These are phyloP conservation scores for Orchesella cincta DNA, from an alignment of 1,140 invertebrate species.

Conservation along the genomic window DNA sequence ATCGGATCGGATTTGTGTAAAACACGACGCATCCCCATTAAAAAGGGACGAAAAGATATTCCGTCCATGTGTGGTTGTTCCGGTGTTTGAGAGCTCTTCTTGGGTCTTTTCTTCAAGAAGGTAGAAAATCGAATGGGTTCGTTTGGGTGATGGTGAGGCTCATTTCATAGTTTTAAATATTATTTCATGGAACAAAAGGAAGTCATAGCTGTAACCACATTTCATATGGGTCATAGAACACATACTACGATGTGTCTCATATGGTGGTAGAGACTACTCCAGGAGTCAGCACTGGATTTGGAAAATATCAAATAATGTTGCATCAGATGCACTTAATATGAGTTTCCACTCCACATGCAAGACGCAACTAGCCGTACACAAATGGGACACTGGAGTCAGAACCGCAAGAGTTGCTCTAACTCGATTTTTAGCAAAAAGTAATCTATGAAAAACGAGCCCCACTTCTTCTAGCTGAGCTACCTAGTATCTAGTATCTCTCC, in stretches of 20 bases:
- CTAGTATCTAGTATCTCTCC: no score
- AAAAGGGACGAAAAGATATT: background rate
- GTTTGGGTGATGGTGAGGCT: no score
- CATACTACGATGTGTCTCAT: background rate
- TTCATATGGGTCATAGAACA: no score
- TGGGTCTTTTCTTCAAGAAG: background rate
- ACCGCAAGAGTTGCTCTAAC: no score
- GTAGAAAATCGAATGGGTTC: no score
- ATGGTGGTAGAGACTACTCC: background rate
- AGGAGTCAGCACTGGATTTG: background rate
- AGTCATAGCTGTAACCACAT: background rate
- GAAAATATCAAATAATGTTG: background rate
- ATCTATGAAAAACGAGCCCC: no score
- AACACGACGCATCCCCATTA: background rate
- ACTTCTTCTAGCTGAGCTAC: no score
- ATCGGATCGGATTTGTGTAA: background rate
- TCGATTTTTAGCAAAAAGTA: no score
- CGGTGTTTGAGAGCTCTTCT: background rate
- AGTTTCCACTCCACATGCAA: background rate
- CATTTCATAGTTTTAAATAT: background rate
- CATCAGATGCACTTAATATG: conserved; percentile 22
- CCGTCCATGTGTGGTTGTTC: background rate
- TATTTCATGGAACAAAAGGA: background rate
- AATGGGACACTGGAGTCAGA: no score
- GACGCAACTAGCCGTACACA: no score